These are phyloP conservation scores for Lophotriccus pileatus DNA, from an alignment of 2,797 vertebrate genomes.

Conservation along the genomic window DNA sequence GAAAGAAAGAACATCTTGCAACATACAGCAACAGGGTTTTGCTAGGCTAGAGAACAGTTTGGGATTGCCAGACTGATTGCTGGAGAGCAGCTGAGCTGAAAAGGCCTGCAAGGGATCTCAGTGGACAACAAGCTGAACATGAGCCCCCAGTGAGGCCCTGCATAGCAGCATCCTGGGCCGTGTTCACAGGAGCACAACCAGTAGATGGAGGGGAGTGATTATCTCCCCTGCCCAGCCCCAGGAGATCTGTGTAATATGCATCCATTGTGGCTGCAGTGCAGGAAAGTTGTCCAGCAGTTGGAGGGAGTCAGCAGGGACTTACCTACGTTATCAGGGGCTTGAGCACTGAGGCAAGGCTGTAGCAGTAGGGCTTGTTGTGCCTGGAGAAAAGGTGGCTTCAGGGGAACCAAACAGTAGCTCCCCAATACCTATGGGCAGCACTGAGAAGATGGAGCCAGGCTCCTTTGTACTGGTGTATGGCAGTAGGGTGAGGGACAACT, in stretches of 20 bases:
- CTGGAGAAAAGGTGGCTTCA: neutral
- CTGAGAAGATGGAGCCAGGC: neutral
- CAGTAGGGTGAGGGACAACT: neutral
- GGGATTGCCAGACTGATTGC: too few relatives aligned
- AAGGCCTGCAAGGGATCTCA: fast-evolving
- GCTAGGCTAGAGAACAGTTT: neutral
- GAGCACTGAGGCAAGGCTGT: neutral
- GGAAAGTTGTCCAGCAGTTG: neutral
- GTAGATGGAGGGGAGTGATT: neutral
- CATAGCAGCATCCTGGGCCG: neutral
- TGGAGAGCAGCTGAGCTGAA: neutral
- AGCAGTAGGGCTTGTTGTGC: neutral
- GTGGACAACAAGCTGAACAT: neutral
- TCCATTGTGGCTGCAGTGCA: neutral
- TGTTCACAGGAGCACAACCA: neutral
- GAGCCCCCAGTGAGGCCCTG: neutral
- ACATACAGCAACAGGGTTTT: fast-evolving
- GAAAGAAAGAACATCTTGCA: neutral
- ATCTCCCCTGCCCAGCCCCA: too few relatives aligned
- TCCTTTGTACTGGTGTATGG: neutral
- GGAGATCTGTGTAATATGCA: neutral
- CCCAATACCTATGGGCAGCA: fast-evolving
- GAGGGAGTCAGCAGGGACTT: neutral
- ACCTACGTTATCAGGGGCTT: neutral
- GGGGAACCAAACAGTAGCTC: neutral